A percentile compares a stretch with the other conserved stretches of the same genome.
Evolutionary conservation across 2,888 invertebrate species (phyloP).

Genomic region (Malacosoma neustria): DNA sequence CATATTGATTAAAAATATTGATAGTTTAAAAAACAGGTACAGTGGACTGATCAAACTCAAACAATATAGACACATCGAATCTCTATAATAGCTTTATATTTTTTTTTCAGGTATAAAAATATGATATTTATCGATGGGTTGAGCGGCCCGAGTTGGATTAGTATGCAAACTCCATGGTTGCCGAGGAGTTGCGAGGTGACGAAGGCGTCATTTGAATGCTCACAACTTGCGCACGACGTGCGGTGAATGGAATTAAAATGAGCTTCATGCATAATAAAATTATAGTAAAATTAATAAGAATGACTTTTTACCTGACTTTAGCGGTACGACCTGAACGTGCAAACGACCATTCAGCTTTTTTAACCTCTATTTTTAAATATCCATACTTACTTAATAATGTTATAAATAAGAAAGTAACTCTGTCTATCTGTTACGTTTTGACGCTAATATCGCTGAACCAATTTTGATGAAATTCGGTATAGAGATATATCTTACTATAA

Average conservation of each 20-base stretch:
- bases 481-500: no score
- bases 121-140: constrained; percentile 26
- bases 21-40: no score
- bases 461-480: no score
- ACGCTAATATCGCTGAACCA: no score
- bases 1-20: no score
- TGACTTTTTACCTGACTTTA: constrained; percentile 20
- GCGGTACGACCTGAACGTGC: constrained; percentile 6
- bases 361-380: no score
- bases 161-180: constrained; percentile 53
- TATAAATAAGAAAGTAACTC: no score
- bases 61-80: constrained; percentile 21
- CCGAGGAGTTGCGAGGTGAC: constrained; percentile 51
- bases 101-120: constrained; percentile 18
- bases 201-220: constrained; percentile 58
- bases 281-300: constrained; percentile 35
- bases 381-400: no score
- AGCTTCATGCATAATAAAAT: constrained; percentile 27
- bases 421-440: no score
- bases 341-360: no score
- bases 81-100: constrained; percentile 10
- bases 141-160: constrained; percentile 30
- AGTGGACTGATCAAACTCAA: constrained; percentile 23
- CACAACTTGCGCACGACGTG: constrained; percentile 34
- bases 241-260: constrained; percentile 23